These are phyloP conservation scores for Lycocorax pyrrhopterus DNA, from an alignment of 2,113 vertebrate species.

Conservation along the genomic window DNA sequence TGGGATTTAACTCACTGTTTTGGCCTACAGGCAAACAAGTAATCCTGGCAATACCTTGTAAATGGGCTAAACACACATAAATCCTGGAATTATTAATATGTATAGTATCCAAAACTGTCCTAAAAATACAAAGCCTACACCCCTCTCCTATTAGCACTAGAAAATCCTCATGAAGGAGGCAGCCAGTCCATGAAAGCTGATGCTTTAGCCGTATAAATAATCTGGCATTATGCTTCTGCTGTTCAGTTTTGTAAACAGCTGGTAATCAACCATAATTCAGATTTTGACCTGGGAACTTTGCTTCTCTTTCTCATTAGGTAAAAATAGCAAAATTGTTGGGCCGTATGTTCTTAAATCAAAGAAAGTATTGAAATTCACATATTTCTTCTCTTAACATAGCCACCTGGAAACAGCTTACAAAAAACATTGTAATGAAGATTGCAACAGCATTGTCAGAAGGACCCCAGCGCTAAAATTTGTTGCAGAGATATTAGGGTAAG, in stretches of 20 bases:
- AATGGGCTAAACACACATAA: conserved; percentile 25
- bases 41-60: neutral
- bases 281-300: conserved; percentile 58
- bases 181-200: conserved; percentile 25
- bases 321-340: conserved; percentile 1
- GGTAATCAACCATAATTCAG: conserved; percentile 63
- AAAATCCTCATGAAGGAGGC: conserved; percentile 54
- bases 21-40: conserved; percentile 15
- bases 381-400: conserved; percentile 13
- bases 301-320: conserved; percentile 48
- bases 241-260: conserved; percentile 68
- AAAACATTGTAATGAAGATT: conserved; percentile 45
- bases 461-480: conserved; percentile 59
- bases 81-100: conserved; percentile 29
- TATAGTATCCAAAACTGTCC: conserved; percentile 34
- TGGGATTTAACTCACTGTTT: conserved; percentile 26
- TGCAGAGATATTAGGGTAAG: conserved; percentile 53
- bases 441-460: conserved; percentile 63
- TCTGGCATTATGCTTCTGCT: conserved; percentile 37
- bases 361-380: conserved; percentile 62
- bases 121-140: conserved; percentile 16
- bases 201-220: conserved; percentile 62
- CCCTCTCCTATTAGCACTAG: conserved; percentile 30
- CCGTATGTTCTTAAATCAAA: conserved; percentile 33
- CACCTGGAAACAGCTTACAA: conserved; percentile 43